Conservation (phyloP, 2,888 invertebrate genomes). For the Tupiocoris notatus region DNA sequence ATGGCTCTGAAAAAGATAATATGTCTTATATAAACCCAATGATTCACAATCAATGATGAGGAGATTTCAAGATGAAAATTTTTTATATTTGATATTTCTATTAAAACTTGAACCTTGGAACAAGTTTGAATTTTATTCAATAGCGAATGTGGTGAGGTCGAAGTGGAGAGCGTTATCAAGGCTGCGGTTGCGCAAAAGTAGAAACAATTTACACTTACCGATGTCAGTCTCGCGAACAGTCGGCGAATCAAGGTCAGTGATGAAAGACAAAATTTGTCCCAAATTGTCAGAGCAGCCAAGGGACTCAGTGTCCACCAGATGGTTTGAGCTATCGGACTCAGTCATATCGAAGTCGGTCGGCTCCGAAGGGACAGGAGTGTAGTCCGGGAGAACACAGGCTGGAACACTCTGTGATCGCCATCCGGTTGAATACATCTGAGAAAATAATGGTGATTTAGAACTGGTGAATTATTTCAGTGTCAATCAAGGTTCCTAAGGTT, state of each 20-base stretch:
- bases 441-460: background rate
- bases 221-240: slow-evolving; percentile 17
- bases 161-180: background rate
- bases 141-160: background rate
- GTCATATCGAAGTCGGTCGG: slow-evolving; percentile 42
- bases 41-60: too few relatives aligned
- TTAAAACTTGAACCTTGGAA: too few relatives aligned
- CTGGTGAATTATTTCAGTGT: too few relatives aligned
- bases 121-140: too few relatives aligned
- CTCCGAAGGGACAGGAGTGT: slow-evolving; percentile 46
- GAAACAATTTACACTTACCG: slow-evolving; percentile 1
- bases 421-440: slow-evolving; percentile 27
- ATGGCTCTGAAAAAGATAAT: background rate
- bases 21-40: too few relatives aligned
- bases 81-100: too few relatives aligned
- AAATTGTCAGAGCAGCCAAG: slow-evolving; percentile 44
- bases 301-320: slow-evolving; percentile 41
- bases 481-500: too few relatives aligned
- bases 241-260: slow-evolving; percentile 43
- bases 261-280: slow-evolving; percentile 42
- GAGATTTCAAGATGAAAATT: too few relatives aligned
- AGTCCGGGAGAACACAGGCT: slow-evolving; percentile 38
- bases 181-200: background rate
- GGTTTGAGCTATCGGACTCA: slow-evolving; percentile 44
- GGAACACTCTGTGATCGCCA: slow-evolving; percentile 46